A percentile compares a stretch with the other conserved stretches of the same genome.
phyloP scores from a whole-genome alignment of 2,797 vertebrate species.

The Meda fulgida region DNA sequence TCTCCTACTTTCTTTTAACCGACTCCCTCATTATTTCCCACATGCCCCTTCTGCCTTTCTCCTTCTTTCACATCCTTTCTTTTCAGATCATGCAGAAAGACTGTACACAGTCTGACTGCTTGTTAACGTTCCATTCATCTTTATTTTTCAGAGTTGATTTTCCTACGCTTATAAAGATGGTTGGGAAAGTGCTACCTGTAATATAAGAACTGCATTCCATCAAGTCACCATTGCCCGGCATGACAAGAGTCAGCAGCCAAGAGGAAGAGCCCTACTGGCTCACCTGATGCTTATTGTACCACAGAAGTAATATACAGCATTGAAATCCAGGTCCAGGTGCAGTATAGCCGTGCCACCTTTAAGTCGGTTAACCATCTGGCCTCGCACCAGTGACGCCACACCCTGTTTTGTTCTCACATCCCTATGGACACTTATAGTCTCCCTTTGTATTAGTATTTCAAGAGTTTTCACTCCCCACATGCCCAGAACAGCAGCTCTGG shows the following conservation, averaged over 20 bases:
- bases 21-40: conserved; percentile 35
- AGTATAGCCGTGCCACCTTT: not conserved
- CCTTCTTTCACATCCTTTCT: conserved; percentile 31
- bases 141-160: conserved; percentile 56
- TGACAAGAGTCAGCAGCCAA: conserved; percentile 34
- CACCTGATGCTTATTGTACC: conserved; percentile 39
- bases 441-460: conserved; percentile 10
- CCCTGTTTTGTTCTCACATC: conserved; percentile 30
- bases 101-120: conserved; percentile 60
- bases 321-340: conserved; percentile 29
- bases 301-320: not conserved
- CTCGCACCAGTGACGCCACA: conserved; percentile 11
- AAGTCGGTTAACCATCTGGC: conserved; percentile 27
- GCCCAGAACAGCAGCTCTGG: conserved; percentile 4
- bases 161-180: conserved; percentile 43
- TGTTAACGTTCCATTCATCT: conserved; percentile 30
- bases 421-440: not conserved
- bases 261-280: conserved; percentile 39
- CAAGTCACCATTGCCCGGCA: conserved; percentile 20
- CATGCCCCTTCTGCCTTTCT: conserved; percentile 20
- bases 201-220: not conserved
- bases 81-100: conserved; percentile 63
- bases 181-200: conserved; percentile 42
- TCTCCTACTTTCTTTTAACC: conserved; percentile 26
- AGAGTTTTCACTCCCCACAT: conserved; percentile 7